Evolutionary conservation across 1,140 invertebrate species (phyloP).

Genomic region (Cotesia vestalis): DNA sequence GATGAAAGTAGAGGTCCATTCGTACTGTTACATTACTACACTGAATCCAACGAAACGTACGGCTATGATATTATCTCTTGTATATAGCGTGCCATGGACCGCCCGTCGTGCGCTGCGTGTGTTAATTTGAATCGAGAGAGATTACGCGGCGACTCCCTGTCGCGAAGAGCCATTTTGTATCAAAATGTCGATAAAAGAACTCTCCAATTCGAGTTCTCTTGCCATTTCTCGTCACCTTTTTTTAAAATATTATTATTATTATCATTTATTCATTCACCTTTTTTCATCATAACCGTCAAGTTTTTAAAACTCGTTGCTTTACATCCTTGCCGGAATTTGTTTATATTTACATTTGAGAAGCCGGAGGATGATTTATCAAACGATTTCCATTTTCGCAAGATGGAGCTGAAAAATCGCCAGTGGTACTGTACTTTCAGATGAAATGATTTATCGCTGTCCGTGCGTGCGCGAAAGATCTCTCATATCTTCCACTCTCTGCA

Average conservation of each 20-base stretch:
- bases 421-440: not conserved
- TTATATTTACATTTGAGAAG: constrained; percentile 16
- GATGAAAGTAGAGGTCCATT: constrained; percentile 16
- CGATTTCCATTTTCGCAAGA: constrained; percentile 20
- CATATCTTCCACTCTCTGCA: not conserved
- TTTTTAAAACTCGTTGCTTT: not conserved
- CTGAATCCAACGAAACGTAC: constrained; percentile 25
- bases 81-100: constrained; percentile 37
- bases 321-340: constrained; percentile 18
- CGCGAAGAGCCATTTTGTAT: constrained; percentile 66
- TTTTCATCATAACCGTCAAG: not conserved
- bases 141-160: constrained; percentile 64
- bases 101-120: constrained; percentile 62
- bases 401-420: constrained; percentile 9
- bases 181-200: constrained; percentile 66
- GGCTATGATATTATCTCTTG: constrained; percentile 52
- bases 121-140: constrained; percentile 68
- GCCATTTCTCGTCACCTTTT: constrained; percentile 30
- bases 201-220: constrained; percentile 44
- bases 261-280: not conserved
- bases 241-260: constrained; percentile 3
- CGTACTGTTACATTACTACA: too few species aligned
- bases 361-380: constrained; percentile 19
- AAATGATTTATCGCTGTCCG: constrained; percentile 23
- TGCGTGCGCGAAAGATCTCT: constrained; percentile 1